Conservation (phyloP, 2,113 vertebrate species). For the Pleuronectes platessa region DNA sequence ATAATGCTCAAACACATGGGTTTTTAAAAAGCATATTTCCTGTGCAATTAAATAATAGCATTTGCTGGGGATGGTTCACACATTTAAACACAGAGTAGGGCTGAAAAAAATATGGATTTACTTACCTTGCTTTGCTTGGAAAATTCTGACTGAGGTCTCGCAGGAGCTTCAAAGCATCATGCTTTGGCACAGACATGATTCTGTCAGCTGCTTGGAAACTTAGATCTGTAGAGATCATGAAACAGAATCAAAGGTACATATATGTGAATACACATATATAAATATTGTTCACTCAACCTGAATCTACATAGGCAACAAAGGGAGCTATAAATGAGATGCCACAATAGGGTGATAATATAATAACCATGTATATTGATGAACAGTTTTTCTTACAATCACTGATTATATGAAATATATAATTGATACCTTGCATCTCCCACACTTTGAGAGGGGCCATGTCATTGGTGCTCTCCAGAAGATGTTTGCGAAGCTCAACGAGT, state of each 20-base stretch:
- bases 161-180: constrained; percentile 92
- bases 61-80: constrained; percentile 29
- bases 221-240: constrained; percentile 83
- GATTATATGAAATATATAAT: neutral
- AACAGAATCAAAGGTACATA: constrained; percentile 25
- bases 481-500: constrained; percentile 87
- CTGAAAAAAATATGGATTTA: constrained; percentile 22
- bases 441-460: constrained; percentile 93
- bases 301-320: neutral
- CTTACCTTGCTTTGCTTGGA: constrained; percentile 94
- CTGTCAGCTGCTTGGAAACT: constrained; percentile 94
- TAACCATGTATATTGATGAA: neutral
- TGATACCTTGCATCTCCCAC: constrained; percentile 95
- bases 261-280: neutral
- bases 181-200: constrained; percentile 88
- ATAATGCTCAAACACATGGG: constrained; percentile 13
- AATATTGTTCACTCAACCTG: neutral
- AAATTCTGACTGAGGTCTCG: constrained; percentile 96
- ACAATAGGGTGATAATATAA: neutral
- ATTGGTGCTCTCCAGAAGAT: constrained; percentile 90
- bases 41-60: constrained; percentile 35
- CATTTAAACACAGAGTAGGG: constrained; percentile 10
- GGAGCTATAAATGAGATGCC: neutral
- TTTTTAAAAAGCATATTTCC: constrained; percentile 37
- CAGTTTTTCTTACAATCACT: neutral